Conservation (phyloP, 2,888 invertebrate species). For the Lithophane semibrunnea region DNA sequence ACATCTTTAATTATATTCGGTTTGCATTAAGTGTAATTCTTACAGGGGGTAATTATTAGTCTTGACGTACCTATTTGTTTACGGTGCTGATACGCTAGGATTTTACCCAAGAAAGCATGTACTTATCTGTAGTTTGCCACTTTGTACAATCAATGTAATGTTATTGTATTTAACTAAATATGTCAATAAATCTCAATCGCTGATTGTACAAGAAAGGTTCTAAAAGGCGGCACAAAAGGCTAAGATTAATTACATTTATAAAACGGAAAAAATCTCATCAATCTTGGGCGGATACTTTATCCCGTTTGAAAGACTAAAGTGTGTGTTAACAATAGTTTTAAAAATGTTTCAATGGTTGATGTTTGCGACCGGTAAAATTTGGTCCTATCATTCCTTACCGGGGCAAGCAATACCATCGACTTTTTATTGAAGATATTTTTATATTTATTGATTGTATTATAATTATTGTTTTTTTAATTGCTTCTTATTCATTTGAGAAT, state of each 20-base stretch:
- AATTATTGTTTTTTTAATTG: conserved; percentile 51
- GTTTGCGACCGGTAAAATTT: conserved; percentile 91
- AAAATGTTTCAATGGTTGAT: conserved; percentile 72
- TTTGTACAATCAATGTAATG: conserved; percentile 42
- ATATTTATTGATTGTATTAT: conserved; percentile 71
- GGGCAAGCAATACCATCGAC: conserved; percentile 79
- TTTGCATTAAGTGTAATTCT: conserved; percentile 72
- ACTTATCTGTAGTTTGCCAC: conserved; percentile 50
- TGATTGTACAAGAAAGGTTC: conserved; percentile 48
- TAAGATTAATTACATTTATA: conserved; percentile 42
- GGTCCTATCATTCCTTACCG: conserved; percentile 92
- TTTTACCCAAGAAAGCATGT: conserved; percentile 46
- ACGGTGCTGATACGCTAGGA: conserved; percentile 55
- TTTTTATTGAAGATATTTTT: conserved; percentile 76
- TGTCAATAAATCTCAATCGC: conserved; percentile 46
- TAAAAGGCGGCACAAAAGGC: conserved; percentile 50
- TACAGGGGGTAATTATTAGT: conserved; percentile 71
- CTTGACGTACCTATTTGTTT: conserved; percentile 57
- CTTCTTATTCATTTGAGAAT: conserved; percentile 59
- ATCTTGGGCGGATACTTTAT: conserved; percentile 64
- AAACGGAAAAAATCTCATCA: conserved; percentile 45
- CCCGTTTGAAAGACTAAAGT: conserved; percentile 81
- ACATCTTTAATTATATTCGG: conserved; percentile 65
- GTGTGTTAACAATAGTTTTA: conserved; percentile 77
- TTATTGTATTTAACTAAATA: conserved; percentile 33